Evolutionary conservation across 64 coral and sea anemone genomes (phyloP), one percentile per base, ranked within the genome.

Genomic region (Exaiptasia diaphana): DNA sequence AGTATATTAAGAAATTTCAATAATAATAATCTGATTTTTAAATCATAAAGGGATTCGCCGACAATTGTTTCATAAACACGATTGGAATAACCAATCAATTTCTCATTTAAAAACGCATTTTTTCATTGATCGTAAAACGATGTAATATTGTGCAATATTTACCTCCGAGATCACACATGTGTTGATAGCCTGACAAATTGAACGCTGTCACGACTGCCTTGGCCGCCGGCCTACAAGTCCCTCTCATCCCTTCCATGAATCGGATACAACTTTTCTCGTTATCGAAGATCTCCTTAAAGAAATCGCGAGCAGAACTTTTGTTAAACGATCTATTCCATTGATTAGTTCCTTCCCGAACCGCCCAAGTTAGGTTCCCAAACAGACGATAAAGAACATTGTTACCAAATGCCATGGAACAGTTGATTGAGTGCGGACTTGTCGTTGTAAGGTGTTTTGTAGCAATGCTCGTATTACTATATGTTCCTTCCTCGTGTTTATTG

Each of bases 161-260:
- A 93, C 90, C 83, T 5, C 83, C 90, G 18, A 93, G 70, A 37
- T 93, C 90, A 82, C 90, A 93, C 43, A 80, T 74, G 21, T 33
- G 24, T 14, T 53, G 4, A 38, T 71, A 91, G 5, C 42, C 21
- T 1, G 61, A 13, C 43, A 85, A 54, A 5, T 91, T 74, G 65
- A 91, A 91, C 12, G 82, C 81, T 7, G 28, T 85, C 17, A 78
- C 31, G 33, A 85, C 64, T 8, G 31, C 62, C 13, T 41, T 49
- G 46, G 62, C 49, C 20, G 63, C 34, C 37, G 72, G 60, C 21
- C 38, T 30, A 61, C 57, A 85, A 4, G 73, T 70, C 27, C 48
- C 36, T 41, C 53, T 63, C 88, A 91, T 91, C 0, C 44, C 33
- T 25, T 30, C 46, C 35, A 64, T 23, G 71, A 79, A 75, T 20